Conservation (phyloP, 2,888 invertebrate genomes). For the Harpagoxenus sublaevis region DNA sequence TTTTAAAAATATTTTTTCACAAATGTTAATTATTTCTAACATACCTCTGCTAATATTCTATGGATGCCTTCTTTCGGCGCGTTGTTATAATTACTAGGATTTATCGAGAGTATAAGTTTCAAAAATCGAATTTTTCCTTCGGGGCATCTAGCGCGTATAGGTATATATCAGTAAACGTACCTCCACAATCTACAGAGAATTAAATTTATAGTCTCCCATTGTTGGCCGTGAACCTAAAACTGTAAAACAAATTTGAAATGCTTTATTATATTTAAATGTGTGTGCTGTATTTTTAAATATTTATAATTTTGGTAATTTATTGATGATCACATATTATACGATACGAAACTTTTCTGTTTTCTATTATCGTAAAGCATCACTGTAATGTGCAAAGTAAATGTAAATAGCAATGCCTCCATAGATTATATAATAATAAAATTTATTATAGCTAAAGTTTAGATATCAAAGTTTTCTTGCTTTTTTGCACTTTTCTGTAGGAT, state of each 20-base stretch:
- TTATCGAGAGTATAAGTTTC: constrained; percentile 96
- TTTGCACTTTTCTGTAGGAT: background rate
- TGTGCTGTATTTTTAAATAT: background rate
- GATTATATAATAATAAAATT: background rate
- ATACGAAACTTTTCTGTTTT: background rate
- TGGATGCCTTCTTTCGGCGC: constrained; percentile 99
- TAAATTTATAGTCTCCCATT: constrained; percentile 89
- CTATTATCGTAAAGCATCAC: background rate
- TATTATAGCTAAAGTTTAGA: background rate
- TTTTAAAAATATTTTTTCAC: background rate
- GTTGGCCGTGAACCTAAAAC: background rate
- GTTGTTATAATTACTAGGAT: constrained; percentile 97
- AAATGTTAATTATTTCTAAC: background rate
- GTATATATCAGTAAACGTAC: constrained; percentile 99
- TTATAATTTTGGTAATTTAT: constrained; percentile 15
- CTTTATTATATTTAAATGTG: background rate
- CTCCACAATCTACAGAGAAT: constrained; percentile 99
- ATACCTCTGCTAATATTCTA: constrained; percentile 95
- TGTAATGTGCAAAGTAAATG: background rate
- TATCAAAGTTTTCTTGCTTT: background rate
- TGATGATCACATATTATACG: background rate
- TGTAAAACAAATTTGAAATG: background rate
- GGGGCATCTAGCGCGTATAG: constrained; percentile 96
- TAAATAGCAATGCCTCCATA: background rate
- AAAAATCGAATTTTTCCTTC: constrained; percentile 93